phyloP scores from a whole-genome alignment of 2,113 vertebrate species.

The Arothron firmamentum region DNA sequence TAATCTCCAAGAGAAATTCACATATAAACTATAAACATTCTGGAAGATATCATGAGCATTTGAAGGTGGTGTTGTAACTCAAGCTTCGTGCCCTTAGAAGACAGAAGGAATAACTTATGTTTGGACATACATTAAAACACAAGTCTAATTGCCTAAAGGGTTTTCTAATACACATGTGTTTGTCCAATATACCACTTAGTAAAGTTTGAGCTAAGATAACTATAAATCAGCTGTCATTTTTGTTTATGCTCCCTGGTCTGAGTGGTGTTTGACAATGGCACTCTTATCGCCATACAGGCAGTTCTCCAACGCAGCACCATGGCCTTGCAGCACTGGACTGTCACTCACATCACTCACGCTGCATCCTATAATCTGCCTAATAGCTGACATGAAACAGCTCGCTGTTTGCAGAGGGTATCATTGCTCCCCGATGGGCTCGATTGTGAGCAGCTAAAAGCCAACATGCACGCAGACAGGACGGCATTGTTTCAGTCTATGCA shows the following conservation, averaged over 20 bases:
- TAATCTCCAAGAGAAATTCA: no score
- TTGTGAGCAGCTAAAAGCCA: conserved; percentile 48
- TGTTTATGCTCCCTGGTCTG: background rate
- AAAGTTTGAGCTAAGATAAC: no score
- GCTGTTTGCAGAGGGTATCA: conserved; percentile 12
- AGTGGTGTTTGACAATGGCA: conserved; percentile 11
- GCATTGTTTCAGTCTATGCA: conserved; percentile 51
- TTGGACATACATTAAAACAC: no score
- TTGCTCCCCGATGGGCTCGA: conserved; percentile 28
- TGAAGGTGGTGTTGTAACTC: no score
- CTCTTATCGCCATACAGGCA: no score
- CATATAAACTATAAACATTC: no score
- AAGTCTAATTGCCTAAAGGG: no score
- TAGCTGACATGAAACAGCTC: conserved; percentile 43
- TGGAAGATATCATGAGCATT: no score
- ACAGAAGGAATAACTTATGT: no score
- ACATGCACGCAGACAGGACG: conserved; percentile 36
- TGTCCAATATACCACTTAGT: no score
- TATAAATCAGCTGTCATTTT: background rate
- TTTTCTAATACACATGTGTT: no score
- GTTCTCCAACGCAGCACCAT: background rate
- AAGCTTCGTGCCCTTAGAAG: no score
- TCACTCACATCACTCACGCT: conserved; percentile 34
- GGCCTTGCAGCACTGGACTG: conserved; percentile 24
- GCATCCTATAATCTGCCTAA: conserved; percentile 44